Conservation (phyloP, 2,797 vertebrate species). For the Chaunax sp. region DNA sequence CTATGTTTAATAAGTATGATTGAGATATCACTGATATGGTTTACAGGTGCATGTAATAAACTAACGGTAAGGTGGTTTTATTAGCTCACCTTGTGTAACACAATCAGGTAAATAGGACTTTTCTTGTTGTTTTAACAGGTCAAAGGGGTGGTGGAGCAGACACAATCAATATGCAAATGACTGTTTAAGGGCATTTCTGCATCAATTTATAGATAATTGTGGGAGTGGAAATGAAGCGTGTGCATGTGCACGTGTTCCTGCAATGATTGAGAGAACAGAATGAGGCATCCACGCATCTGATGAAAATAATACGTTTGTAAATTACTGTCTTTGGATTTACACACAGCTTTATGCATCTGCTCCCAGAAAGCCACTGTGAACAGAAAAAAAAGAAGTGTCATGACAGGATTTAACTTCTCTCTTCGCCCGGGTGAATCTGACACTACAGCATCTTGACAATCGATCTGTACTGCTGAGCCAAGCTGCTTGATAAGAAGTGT, state of each 20-base stretch:
- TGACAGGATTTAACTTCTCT: slow-evolving; percentile 51
- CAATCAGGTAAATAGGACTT: too few species aligned
- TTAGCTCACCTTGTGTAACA: too few species aligned
- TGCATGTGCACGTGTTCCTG: not conserved
- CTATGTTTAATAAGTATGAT: too few species aligned
- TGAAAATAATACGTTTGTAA: not conserved
- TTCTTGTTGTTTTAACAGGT: too few species aligned
- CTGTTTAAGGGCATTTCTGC: not conserved
- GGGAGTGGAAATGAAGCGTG: not conserved
- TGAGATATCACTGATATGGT: too few species aligned
- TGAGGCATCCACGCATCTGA: too few species aligned
- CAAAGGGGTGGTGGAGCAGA: too few species aligned
- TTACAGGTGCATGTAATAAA: too few species aligned
- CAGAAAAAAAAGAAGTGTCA: slow-evolving; percentile 9
- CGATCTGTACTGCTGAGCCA: slow-evolving; percentile 54
- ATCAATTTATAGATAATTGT: not conserved
- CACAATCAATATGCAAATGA: too few species aligned
- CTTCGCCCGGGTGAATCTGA: slow-evolving; percentile 35
- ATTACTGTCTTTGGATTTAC: not conserved
- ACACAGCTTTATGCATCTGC: not conserved
- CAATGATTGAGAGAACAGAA: not conserved
- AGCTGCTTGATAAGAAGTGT: slow-evolving; percentile 57
- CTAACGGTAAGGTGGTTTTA: too few species aligned
- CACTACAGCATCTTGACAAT: slow-evolving; percentile 56
- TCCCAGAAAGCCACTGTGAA: slow-evolving; percentile 12